These are phyloP conservation scores for Maniola jurtina DNA, from an alignment of 1,140 invertebrate species.

Conservation along the genomic window DNA sequence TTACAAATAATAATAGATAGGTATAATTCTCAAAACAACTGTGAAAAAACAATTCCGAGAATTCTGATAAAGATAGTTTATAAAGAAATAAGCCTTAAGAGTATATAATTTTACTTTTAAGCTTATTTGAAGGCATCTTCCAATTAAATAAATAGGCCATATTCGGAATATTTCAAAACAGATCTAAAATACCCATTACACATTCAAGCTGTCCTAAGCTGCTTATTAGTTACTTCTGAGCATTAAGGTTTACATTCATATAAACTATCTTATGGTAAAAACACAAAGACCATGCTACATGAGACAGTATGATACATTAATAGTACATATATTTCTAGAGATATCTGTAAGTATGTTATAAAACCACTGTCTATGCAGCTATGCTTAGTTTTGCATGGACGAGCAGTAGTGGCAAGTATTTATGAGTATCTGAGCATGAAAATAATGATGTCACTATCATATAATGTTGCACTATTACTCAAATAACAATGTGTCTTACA, in stretches of 20 bases:
- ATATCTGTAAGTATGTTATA: conserved; percentile 3
- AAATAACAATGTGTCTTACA: conserved; percentile 28
- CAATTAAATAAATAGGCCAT: conserved; percentile 23
- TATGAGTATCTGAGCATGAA: not conserved
- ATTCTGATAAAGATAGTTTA: conserved; percentile 1
- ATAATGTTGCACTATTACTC: conserved; percentile 17
- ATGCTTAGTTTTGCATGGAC: conserved; percentile 17
- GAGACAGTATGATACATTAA: not conserved
- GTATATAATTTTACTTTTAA: conserved; percentile 1
- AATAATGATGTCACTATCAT: conserved; percentile 5
- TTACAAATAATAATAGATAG: not conserved
- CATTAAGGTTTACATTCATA: conserved; percentile 13
- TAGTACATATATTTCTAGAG: not conserved
- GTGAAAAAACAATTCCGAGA: conserved; percentile 4
- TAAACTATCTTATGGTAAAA: conserved; percentile 17
- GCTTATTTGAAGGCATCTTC: conserved; percentile 13
- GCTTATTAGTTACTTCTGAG: conserved; percentile 16
- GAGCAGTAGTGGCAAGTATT: conserved; percentile 2
- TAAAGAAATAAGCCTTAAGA: not conserved
- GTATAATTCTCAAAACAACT: not conserved
- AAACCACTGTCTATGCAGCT: conserved; percentile 6
- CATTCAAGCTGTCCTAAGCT: conserved; percentile 12
- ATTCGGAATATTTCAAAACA: conserved; percentile 12
- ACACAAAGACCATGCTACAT: conserved; percentile 8
- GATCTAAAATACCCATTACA: conserved; percentile 16